These are phyloP conservation scores for Halocynthia roretzi DNA, from an alignment of 23 tunicate species.

Conservation along the genomic window DNA sequence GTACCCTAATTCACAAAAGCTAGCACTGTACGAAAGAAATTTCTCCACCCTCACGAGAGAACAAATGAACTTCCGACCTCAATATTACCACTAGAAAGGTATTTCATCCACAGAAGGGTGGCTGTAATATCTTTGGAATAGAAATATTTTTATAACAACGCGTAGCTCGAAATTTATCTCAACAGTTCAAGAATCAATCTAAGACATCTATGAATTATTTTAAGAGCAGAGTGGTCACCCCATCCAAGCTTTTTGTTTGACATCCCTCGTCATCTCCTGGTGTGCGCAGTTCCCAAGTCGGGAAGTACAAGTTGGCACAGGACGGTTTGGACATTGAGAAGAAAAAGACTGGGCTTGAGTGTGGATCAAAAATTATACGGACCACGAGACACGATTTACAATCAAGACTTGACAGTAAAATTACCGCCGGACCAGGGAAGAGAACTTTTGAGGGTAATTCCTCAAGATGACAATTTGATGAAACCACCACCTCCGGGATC, in stretches of 20 bases:
- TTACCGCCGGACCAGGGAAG: background rate
- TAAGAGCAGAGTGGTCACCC: slow-evolving; percentile 4
- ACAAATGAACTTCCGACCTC: too few species aligned
- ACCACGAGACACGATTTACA: background rate
- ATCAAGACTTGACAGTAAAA: slow-evolving; percentile 2
- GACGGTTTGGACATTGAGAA: slow-evolving; percentile 18
- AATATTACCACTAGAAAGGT: too few species aligned
- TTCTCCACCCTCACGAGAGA: too few species aligned
- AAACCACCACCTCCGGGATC: slow-evolving; percentile 6
- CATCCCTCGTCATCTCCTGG: slow-evolving; percentile 5
- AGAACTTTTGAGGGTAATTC: background rate
- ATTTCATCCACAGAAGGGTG: too few species aligned
- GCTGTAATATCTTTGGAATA: too few species aligned
- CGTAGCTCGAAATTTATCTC: background rate
- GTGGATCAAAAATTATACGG: slow-evolving; percentile 2
- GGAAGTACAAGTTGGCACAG: slow-evolving; percentile 31
- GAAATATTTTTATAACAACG: background rate
- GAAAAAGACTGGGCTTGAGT: slow-evolving; percentile 3
- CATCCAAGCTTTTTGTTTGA: slow-evolving; percentile 8
- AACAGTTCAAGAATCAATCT: background rate
- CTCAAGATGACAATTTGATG: slow-evolving; percentile 13
- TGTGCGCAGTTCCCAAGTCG: slow-evolving; percentile 26
- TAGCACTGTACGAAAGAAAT: too few species aligned
- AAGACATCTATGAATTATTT: background rate
- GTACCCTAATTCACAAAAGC: too few species aligned